Conservation (phyloP, 1,140 invertebrate genomes). For the Neodiprion lecontei region DNA sequence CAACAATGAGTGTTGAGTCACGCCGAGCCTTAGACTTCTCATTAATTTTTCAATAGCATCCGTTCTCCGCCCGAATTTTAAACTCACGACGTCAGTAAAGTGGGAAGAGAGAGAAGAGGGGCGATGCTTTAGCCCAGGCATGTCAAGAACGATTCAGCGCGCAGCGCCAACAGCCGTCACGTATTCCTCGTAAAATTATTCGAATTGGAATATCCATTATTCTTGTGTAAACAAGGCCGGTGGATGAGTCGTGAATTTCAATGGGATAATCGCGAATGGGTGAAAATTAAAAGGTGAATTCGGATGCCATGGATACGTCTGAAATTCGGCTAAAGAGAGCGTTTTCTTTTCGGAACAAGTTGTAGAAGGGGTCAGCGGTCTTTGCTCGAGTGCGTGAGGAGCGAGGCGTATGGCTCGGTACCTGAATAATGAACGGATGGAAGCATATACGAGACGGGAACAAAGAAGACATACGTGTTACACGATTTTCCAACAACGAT, state of each 20-base stretch:
- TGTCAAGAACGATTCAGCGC: not conserved
- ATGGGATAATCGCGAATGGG: not conserved
- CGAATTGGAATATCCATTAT: not conserved
- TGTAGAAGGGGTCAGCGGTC: no score
- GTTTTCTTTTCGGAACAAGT: no score
- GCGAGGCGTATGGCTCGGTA: no score
- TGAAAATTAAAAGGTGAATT: not conserved
- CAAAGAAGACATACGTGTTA: no score
- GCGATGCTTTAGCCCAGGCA: not conserved
- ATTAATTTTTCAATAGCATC: not conserved
- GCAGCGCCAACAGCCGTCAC: not conserved
- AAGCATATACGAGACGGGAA: no score
- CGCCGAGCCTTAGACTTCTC: not conserved
- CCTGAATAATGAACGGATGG: no score
- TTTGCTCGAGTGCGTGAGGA: no score
- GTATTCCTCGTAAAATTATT: not conserved
- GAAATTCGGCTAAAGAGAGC: no score
- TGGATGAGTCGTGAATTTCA: not conserved
- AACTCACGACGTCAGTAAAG: no score
- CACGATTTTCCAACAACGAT: not conserved
- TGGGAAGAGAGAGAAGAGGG: not conserved
- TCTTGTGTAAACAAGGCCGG: not conserved
- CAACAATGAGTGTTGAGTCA: not conserved
- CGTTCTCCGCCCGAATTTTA: no score
- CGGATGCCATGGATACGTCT: not conserved